Conservation (phyloP, 1,140 invertebrate genomes). For the Pristionchus pacificus region DNA sequence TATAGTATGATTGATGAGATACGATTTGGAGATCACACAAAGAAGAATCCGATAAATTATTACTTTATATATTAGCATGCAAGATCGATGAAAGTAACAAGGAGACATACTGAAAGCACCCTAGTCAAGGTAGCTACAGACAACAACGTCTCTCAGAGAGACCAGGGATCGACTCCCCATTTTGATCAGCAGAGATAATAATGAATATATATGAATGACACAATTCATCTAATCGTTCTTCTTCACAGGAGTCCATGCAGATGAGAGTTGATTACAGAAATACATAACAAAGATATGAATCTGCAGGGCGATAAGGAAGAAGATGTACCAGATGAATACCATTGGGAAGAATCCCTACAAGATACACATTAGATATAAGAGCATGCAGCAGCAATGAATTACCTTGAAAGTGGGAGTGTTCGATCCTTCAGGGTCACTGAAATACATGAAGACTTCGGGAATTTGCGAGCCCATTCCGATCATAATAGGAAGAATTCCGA, state of each 20-base stretch:
- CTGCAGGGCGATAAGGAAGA: conserved; percentile 79
- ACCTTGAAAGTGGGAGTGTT: conserved; percentile 45
- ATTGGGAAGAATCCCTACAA: conserved; percentile 71
- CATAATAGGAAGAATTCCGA: conserved; percentile 76
- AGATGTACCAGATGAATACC: conserved; percentile 85
- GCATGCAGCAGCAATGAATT: not conserved
- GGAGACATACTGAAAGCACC: too few relatives aligned
- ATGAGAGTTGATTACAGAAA: conserved; percentile 79
- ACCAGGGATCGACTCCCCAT: not conserved
- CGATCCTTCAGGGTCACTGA: conserved; percentile 38
- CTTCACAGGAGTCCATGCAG: conserved; percentile 68
- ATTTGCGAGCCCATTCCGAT: conserved; percentile 32
- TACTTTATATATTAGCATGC: too few relatives aligned
- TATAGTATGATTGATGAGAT: too few relatives aligned
- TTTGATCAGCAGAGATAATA: too few relatives aligned
- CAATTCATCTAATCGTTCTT: not conserved
- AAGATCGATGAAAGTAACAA: not conserved
- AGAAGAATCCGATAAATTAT: too few relatives aligned
- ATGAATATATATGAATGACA: not conserved
- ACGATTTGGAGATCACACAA: too few relatives aligned
- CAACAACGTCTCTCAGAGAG: not conserved
- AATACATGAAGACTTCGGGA: conserved; percentile 30
- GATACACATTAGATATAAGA: conserved; percentile 1
- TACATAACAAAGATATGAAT: conserved; percentile 83
- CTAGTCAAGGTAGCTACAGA: too few relatives aligned